phyloP scores from a whole-genome alignment of 1,140 invertebrate genomes.

The Plectrocnemia conspersa region DNA sequence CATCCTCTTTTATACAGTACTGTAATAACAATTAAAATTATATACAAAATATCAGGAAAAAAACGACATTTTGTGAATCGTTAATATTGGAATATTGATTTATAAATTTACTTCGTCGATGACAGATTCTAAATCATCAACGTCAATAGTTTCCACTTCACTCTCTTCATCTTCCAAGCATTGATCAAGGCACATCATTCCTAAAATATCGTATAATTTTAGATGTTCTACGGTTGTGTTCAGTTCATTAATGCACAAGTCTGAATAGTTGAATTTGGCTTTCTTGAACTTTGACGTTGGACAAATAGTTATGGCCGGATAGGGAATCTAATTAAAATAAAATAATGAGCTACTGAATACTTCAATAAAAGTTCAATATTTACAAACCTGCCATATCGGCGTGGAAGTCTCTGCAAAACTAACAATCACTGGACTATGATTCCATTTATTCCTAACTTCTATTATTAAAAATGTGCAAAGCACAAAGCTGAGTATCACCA shows the following conservation, averaged over 20 bases:
- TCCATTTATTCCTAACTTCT: constrained; percentile 59
- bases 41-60: neutral
- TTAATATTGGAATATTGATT: neutral
- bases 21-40: neutral
- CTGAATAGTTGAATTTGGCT: constrained; percentile 52
- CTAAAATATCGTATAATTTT: neutral
- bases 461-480: constrained; percentile 48
- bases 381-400: constrained; percentile 53
- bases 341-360: neutral
- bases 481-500: constrained; percentile 39
- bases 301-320: constrained; percentile 58
- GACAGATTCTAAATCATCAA: neutral
- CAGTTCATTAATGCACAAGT: constrained; percentile 27
- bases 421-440: constrained; percentile 59
- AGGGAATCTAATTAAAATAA: constrained; percentile 49
- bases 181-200: neutral
- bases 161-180: neutral
- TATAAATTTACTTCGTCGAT: neutral
- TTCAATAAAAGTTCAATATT: neutral
- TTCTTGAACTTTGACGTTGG: constrained; percentile 53
- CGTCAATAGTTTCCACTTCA: neutral
- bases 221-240: neutral
- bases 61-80: neutral
- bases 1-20: neutral
- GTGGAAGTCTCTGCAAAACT: constrained; percentile 59